These are phyloP conservation scores for Drosophila lutescens DNA, from an alignment of 2,888 invertebrate genomes.

Conservation along the genomic window DNA sequence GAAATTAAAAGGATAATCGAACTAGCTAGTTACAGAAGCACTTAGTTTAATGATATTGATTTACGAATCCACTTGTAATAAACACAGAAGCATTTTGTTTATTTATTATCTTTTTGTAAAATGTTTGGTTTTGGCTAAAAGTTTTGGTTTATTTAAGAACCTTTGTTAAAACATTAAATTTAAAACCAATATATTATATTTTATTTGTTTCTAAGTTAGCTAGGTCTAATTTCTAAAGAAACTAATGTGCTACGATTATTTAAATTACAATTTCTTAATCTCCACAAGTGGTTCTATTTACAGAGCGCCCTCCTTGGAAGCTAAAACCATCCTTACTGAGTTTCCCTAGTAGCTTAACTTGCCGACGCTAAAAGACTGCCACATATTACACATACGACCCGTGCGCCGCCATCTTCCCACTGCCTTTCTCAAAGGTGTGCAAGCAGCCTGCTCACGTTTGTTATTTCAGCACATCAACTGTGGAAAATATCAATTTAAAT, in stretches of 20 bases:
- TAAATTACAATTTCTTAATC: background rate
- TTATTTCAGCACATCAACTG: conserved; percentile 70
- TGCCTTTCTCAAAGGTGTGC: conserved; percentile 38
- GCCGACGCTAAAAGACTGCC: conserved; percentile 25
- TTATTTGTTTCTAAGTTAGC: too few relatives aligned
- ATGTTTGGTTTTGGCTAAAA: too few relatives aligned
- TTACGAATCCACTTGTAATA: too few relatives aligned
- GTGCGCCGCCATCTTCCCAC: conserved; percentile 37
- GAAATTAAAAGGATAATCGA: background rate
- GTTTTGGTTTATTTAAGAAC: too few relatives aligned
- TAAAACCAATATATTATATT: too few relatives aligned
- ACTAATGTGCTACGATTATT: background rate
- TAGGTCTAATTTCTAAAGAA: background rate
- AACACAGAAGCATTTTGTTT: too few relatives aligned
- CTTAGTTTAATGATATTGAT: background rate
- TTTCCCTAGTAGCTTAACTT: conserved; percentile 19
- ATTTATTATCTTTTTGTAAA: too few relatives aligned
- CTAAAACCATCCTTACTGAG: background rate
- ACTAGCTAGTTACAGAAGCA: background rate
- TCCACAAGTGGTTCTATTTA: background rate
- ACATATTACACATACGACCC: conserved; percentile 72
- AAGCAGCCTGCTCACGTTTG: conserved; percentile 50
- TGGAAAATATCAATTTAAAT: conserved; percentile 78
- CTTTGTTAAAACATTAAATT: too few relatives aligned
- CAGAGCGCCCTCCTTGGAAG: background rate